Evolutionary conservation across 2,113 vertebrate genomes (phyloP).

Genomic region (Nerophis ophidion): DNA sequence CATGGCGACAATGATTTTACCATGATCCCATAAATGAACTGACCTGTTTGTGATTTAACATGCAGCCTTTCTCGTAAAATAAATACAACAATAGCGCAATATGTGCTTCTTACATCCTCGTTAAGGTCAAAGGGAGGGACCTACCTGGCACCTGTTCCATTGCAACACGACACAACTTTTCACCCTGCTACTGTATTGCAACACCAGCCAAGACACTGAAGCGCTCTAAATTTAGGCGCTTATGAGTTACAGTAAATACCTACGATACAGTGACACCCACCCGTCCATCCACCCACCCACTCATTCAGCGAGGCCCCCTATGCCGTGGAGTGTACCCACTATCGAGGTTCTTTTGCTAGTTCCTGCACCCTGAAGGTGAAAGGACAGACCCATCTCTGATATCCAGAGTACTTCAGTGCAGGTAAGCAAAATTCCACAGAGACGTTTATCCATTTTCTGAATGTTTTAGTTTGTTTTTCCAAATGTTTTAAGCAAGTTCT

Average conservation of each 20-base stretch:
- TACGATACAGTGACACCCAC: constrained; percentile 73
- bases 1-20: constrained; percentile 33
- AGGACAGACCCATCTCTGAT: constrained; percentile 23
- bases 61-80: background rate
- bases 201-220: constrained; percentile 16
- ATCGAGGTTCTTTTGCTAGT: constrained; percentile 39
- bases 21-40: no score
- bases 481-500: no score
- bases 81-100: background rate
- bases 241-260: constrained; percentile 78
- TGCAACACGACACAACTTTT: background rate
- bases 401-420: constrained; percentile 50
- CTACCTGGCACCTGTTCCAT: background rate
- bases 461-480: background rate
- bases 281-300: constrained; percentile 25
- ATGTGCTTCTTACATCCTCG: background rate
- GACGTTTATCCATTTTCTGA: constrained; percentile 24
- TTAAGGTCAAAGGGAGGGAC: background rate
- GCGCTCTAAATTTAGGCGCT: constrained; percentile 85
- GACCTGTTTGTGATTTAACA: no score
- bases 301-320: constrained; percentile 51
- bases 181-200: constrained; percentile 19
- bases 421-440: constrained; percentile 54
- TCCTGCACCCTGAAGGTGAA: constrained; percentile 35
- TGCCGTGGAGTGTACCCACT: constrained; percentile 70